Evolutionary conservation across 1,140 invertebrate genomes (phyloP).

Genomic region (Eubasilissa regina): DNA sequence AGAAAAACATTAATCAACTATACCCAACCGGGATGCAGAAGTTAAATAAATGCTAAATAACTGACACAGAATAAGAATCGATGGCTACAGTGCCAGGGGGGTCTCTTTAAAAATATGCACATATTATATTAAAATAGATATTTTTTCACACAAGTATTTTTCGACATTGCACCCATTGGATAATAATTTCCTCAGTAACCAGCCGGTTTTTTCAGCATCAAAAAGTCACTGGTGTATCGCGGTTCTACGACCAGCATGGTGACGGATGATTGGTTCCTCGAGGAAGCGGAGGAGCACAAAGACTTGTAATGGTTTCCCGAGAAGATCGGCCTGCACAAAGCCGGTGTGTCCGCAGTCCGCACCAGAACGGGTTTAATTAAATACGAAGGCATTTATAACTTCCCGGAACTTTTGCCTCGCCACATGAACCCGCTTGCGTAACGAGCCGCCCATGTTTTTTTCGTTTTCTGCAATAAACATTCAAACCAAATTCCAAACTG

Average conservation of each 20-base stretch:
- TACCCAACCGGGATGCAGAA: too few species aligned
- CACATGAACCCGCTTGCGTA: background rate
- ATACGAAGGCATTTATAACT: background rate
- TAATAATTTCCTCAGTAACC: background rate
- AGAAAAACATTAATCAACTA: too few species aligned
- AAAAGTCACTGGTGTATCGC: too few species aligned
- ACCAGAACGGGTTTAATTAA: slow-evolving; percentile 30
- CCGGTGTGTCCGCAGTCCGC: background rate
- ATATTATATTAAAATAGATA: too few species aligned
- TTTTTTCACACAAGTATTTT: too few species aligned
- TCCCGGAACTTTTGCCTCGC: background rate
- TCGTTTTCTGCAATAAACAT: slow-evolving; percentile 1
- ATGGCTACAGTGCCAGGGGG: too few species aligned
- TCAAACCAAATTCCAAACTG: background rate
- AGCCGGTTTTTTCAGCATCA: background rate
- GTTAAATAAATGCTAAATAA: too few species aligned
- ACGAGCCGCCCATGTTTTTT: background rate
- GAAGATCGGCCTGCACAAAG: background rate
- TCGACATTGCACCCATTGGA: too few species aligned
- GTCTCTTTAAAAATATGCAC: too few species aligned
- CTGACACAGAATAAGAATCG: too few species aligned
- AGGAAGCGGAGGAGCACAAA: slow-evolving; percentile 4
- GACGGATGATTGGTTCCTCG: too few species aligned
- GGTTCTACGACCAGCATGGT: background rate
- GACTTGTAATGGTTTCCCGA: background rate